These are phyloP conservation scores for Sphaeramia orbicularis DNA, from an alignment of 2,797 vertebrate genomes.

Conservation along the genomic window DNA sequence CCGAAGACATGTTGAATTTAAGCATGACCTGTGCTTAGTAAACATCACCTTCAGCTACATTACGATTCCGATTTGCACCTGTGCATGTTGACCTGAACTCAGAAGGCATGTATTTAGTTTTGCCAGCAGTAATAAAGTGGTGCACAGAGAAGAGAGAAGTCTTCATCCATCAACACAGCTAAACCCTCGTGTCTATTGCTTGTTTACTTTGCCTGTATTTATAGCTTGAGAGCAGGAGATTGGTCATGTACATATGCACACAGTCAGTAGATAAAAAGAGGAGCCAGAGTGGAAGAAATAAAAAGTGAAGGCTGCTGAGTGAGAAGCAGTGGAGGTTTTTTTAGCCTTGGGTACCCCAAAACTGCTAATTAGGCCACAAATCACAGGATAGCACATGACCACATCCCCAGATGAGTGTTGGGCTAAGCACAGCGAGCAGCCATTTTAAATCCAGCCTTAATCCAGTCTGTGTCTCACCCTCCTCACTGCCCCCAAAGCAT, in stretches of 20 bases:
- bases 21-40: constrained; percentile 50
- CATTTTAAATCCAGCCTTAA: constrained; percentile 77
- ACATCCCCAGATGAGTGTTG: constrained; percentile 66
- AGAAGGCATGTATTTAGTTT: constrained; percentile 63
- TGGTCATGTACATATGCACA: constrained; percentile 33
- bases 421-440: constrained; percentile 67
- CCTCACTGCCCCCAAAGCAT: constrained; percentile 45
- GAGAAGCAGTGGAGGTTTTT: constrained; percentile 28
- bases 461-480: constrained; percentile 62
- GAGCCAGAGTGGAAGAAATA: constrained; percentile 25
- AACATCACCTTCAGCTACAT: constrained; percentile 49
- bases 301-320: constrained; percentile 11
- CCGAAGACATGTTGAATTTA: constrained; percentile 34
- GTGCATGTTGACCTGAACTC: constrained; percentile 60
- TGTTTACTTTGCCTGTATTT: constrained; percentile 57
- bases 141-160: constrained; percentile 39
- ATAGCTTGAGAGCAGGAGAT: constrained; percentile 40
- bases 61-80: constrained; percentile 47
- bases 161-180: constrained; percentile 31
- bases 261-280: constrained; percentile 19
- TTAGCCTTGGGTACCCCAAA: constrained; percentile 51
- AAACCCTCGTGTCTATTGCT: constrained; percentile 45
- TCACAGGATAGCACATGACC: constrained; percentile 67
- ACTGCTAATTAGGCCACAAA: constrained; percentile 74
- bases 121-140: constrained; percentile 54